Evolutionary conservation across 2,888 invertebrate genomes (phyloP), one percentile per base, ranked within the genome.

Genomic region (Synanthedon andrenaeformis): DNA sequence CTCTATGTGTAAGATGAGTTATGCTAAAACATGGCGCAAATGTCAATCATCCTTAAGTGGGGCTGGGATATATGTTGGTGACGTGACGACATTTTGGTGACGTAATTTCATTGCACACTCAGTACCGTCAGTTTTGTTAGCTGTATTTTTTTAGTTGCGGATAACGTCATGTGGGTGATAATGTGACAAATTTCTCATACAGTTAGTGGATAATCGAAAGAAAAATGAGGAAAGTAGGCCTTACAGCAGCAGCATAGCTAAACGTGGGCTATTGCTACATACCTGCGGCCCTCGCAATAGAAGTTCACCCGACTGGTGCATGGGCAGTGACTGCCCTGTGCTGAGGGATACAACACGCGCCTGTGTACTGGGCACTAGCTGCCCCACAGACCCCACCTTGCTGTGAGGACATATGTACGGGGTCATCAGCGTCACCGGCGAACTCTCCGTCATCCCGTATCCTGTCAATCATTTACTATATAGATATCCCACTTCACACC

Each of bases 201-300:
- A 17, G 17, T 17, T 17, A 17, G 17, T 17, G 17, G 17, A 2
- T 17, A 17, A 17, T 17, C 2, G 17, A 17, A 17, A 17, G 23
- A 4, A n/a, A n/a, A n/a, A n/a, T n/a, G n/a, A n/a, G n/a, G n/a
- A n/a, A n/a, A n/a, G n/a, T n/a, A n/a, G n/a, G n/a, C n/a, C n/a
- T n/a, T n/a, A n/a, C n/a, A n/a, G n/a, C n/a, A n/a, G n/a, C n/a
- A n/a, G n/a, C n/a, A n/a, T n/a, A n/a, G n/a, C n/a, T n/a, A n/a
- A n/a, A 23, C 23, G 23, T 23, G 23, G 23, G 17, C 23, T 23
- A 3, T 23, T 23, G 1, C 4, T 49, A 49, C n/a, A 48, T 69
- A 92, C 91, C 85, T 94, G 94, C 1, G 94, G 94, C 11, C 95
- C 94, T 62, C 89, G 89, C 13, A 94, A 76, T 61, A 90, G 88